Evolutionary conservation across 2,888 invertebrate species (phyloP), one percentile per base, ranked within the genome.

Genomic region (Epistrophe grossulariae): DNA sequence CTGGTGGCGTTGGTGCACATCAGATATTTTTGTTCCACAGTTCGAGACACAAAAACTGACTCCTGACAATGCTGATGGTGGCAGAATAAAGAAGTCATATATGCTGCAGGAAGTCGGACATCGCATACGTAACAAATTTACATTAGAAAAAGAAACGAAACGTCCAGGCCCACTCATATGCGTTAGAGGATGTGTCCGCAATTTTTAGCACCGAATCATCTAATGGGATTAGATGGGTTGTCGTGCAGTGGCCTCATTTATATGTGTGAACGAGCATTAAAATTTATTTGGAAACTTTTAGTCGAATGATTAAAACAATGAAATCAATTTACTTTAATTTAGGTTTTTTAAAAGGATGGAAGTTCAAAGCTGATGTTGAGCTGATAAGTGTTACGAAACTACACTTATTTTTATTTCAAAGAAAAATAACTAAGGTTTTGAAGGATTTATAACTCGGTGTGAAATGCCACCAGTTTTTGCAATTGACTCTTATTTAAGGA

Each of bases 1-100:
- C 80, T 84, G 84, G 81, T 19, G 17, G 48, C 59, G 79, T 60
- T 79, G 81, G 88, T 78, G 73, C 64, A 71, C 73, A 74, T 74
- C 72, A 71, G 68, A 68, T 60, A 83, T 79, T 80, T 48, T 81
- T 77, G 77, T 77, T 72, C 60, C 72, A 60, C 72, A 57, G 55
- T 38, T 68, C 62, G 40, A 81, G 66, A 64, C 62, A 74, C 38
- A 72, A 72, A 81, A 62, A 64, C 19, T 62, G 35, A 79, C 66
- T 17, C n/a, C n/a, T n/a, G n/a, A n/a, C n/a, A n/a, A n/a, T n/a
- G n/a, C n/a, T n/a, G 40, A 19, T 24, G 59, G 19, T 59, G 19
- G 31, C 35, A 55, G 31, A 19, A 68, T 45, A 31, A 52, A 38
- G 52, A 10, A 52, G 17, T 50, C 50, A 52, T 4, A 31, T 52